These are phyloP conservation scores for Mormyrus lacerda DNA, from an alignment of 2,113 vertebrate genomes.

Conservation along the genomic window DNA sequence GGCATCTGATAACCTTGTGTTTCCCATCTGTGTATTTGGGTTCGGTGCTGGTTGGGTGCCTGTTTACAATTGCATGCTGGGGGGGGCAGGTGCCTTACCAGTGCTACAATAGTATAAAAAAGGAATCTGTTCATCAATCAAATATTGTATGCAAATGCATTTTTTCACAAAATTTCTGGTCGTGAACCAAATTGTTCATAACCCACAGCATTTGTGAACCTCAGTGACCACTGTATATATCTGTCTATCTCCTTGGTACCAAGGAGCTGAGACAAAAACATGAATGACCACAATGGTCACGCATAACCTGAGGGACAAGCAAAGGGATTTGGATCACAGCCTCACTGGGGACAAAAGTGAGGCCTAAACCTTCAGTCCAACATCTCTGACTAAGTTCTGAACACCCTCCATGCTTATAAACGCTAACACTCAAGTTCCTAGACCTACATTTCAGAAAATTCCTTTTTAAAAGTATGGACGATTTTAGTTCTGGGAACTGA, in stretches of 20 bases:
- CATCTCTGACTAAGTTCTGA: not conserved
- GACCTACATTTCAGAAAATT: not conserved
- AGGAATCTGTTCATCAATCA: too few relatives aligned
- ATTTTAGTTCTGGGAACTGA: not conserved
- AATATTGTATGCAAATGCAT: too few relatives aligned
- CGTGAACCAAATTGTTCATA: too few relatives aligned
- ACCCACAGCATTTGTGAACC: too few relatives aligned
- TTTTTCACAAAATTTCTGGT: too few relatives aligned
- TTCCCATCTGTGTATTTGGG: too few relatives aligned
- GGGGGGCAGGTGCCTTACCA: too few relatives aligned
- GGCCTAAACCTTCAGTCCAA: not conserved
- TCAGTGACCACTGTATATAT: too few relatives aligned
- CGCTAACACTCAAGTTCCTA: not conserved
- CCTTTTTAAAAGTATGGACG: not conserved
- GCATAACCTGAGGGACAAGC: not conserved
- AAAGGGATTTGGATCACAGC: not conserved
- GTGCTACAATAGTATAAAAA: too few relatives aligned
- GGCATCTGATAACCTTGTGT: too few relatives aligned
- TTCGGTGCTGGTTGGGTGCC: too few relatives aligned
- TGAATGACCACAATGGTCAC: not conserved
- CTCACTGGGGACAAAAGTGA: not conserved
- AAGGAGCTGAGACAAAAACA: not conserved
- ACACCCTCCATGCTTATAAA: not conserved
- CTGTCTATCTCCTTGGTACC: not conserved
- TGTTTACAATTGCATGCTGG: too few relatives aligned